Conservation (phyloP, 2,888 invertebrate genomes). For the Conistra vaccinii region DNA sequence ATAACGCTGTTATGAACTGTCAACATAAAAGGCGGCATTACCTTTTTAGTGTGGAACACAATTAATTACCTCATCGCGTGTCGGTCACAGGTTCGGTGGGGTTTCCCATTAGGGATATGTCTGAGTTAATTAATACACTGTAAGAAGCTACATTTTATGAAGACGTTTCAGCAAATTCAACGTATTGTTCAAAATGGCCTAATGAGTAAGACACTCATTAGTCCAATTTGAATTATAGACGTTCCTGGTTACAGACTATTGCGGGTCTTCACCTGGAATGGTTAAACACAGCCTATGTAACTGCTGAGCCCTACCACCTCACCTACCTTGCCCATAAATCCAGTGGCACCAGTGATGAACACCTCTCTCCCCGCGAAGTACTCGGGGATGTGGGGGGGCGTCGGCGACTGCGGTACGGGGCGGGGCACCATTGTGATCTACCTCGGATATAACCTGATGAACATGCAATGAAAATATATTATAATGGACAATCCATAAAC, state of each 20-base stretch:
- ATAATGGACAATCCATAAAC: no score
- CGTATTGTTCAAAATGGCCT: no score
- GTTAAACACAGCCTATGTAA: neutral
- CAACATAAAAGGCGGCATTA: no score
- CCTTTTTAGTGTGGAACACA: no score
- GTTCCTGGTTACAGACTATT: no score
- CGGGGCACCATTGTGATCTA: slow-evolving; percentile 46
- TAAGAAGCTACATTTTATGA: neutral
- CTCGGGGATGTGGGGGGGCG: slow-evolving; percentile 87
- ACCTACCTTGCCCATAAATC: slow-evolving; percentile 94
- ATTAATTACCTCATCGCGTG: no score
- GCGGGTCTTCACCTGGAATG: no score
- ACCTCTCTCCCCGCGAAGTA: slow-evolving; percentile 92
- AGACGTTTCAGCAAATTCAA: neutral
- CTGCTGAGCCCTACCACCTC: neutral
- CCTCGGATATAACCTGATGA: neutral
- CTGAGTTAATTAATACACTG: neutral
- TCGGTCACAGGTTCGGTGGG: neutral
- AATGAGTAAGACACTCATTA: neutral
- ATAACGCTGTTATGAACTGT: neutral
- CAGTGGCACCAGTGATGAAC: slow-evolving; percentile 94
- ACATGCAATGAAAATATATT: neutral
- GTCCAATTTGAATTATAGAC: neutral
- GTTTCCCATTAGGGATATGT: neutral
- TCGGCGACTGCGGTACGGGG: slow-evolving; percentile 35